A percentile compares a stretch with the other conserved stretches of the same genome.
These are phyloP conservation scores for Thunnus maccoyii DNA, from an alignment of 2,113 vertebrate genomes.

Conservation along the genomic window DNA sequence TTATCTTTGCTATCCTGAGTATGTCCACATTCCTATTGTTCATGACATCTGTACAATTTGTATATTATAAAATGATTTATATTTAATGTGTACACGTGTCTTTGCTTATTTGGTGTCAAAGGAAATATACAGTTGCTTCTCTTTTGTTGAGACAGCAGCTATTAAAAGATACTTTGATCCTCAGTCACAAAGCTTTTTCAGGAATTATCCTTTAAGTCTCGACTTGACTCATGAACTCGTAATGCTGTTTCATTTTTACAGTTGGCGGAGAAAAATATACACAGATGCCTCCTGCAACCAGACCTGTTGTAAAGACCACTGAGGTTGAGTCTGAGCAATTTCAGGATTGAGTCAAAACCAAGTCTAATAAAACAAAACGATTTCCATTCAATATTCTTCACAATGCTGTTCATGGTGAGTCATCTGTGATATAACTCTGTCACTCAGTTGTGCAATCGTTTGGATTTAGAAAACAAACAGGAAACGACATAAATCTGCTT, in stretches of 20 bases:
- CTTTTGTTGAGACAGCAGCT: not conserved
- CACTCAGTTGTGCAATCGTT: too few relatives aligned
- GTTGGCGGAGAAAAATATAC: not conserved
- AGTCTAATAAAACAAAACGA: too few relatives aligned
- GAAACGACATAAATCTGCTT: too few relatives aligned
- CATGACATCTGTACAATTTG: slow-evolving; percentile 87
- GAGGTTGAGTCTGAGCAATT: too few relatives aligned
- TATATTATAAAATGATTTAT: slow-evolving; percentile 90
- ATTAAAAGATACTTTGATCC: not conserved
- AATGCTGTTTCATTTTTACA: not conserved
- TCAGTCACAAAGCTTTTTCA: not conserved
- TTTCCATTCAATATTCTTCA: too few relatives aligned
- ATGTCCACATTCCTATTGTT: slow-evolving; percentile 76
- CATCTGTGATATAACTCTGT: too few relatives aligned
- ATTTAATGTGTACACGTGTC: slow-evolving; percentile 83
- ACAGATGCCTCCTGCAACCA: not conserved
- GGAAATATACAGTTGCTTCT: not conserved
- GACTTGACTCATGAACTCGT: not conserved
- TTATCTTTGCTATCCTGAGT: slow-evolving; percentile 70
- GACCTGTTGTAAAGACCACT: too few relatives aligned
- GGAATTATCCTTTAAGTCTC: not conserved
- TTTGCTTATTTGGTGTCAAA: slow-evolving; percentile 52
- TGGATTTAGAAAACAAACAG: too few relatives aligned
- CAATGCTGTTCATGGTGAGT: too few relatives aligned
- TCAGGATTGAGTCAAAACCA: too few relatives aligned